Evolutionary conservation across 2,888 invertebrate species (phyloP), one percentile per base, ranked within the genome.

Genomic region (Tanypteryx hageni): DNA sequence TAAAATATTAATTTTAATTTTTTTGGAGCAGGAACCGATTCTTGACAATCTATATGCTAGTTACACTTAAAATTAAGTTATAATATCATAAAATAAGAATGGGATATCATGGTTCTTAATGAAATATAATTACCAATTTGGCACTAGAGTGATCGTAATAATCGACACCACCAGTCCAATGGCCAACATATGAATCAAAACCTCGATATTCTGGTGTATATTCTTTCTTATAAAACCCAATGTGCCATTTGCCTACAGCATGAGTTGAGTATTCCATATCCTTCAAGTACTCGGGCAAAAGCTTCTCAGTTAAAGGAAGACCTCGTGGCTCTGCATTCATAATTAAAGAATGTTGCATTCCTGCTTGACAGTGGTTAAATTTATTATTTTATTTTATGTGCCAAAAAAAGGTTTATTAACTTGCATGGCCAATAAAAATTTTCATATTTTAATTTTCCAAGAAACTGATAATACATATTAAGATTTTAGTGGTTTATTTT

Each of bases 171-270:
- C 98, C 98, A 89, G 97, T 97, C 95, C 97, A 97, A 95, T 97
- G 97, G 16, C 98, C 98, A 94, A 97, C 97, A 94, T 98, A 97
- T 10, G 97, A 96, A 94, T 98, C 97, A 94, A 98, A 98, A 9
- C 98, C 98, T 92, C 98, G 96, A 92, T 96, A 96, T 3, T 96
- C 96, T 0, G 98, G 98, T 3, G 97, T 96, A 94, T 96, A 98
- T 93, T 97, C 97, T 92, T 96, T 95, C 92, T 96, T 96, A 93
- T 96, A 97, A 95, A 97, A 98, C 1, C 99, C 99, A 93, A 99
- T 96, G 94, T 98, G 97, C 99, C 99, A 99, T 95, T 99, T 99
- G 44, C 99, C 99, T 14, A 99, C 96, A 58, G 98, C 96, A 94
- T 98, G 97, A 0, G 98, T 98, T 10, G 95, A 95, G 95, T 99